Conservation (phyloP, 2,797 vertebrate species). For the Tapera naevia region DNA sequence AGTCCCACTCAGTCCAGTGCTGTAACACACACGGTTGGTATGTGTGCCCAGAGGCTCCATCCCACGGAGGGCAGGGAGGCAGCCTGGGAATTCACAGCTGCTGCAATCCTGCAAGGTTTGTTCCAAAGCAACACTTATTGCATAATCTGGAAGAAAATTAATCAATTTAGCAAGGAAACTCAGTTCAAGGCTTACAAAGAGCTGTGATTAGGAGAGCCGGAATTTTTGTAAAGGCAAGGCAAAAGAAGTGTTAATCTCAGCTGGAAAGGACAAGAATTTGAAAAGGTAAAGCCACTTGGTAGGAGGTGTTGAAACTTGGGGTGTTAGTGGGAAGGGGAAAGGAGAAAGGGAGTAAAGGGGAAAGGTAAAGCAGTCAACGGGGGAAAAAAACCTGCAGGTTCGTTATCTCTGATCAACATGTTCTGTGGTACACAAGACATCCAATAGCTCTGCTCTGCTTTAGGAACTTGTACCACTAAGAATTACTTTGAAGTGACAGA, state of each 20-base stretch:
- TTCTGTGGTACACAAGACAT: background rate
- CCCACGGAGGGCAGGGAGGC: background rate
- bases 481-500: background rate
- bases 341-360: background rate
- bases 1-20: rapidly evolving
- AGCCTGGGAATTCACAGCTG: background rate
- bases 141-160: background rate
- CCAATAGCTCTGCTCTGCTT: background rate
- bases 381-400: background rate
- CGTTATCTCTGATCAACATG: background rate
- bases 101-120: background rate
- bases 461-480: background rate
- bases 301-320: background rate
- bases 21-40: rapidly evolving
- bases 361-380: background rate
- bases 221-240: background rate
- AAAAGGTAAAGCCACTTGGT: background rate
- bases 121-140: background rate
- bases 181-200: background rate
- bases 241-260: background rate
- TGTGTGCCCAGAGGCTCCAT: background rate
- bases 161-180: background rate
- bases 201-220: background rate
- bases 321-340: background rate
- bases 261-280: background rate